phyloP scores from a whole-genome alignment of 2,888 invertebrate genomes.

The Magallana nippona region DNA sequence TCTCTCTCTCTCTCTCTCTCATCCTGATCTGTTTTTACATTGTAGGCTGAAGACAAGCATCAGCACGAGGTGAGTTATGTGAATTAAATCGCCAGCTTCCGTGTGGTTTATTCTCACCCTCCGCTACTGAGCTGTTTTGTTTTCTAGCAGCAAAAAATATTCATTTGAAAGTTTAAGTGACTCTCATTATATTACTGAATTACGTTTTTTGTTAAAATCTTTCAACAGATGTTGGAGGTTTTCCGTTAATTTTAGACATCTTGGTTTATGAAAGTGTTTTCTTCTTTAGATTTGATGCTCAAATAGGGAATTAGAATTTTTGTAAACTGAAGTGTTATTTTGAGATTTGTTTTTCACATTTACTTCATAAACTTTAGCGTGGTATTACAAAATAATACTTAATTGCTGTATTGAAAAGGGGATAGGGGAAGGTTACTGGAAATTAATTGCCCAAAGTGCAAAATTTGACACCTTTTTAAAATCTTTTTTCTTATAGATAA shows the following conservation, averaged over 20 bases:
- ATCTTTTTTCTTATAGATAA: not conserved
- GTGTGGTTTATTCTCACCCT: not conserved
- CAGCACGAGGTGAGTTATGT: slow-evolving; percentile 86
- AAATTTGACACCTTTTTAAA: slow-evolving; percentile 27
- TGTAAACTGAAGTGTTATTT: too few species aligned
- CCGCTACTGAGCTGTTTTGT: not conserved
- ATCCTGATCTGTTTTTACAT: slow-evolving; percentile 50
- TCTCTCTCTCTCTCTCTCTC: not conserved
- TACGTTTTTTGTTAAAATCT: too few species aligned
- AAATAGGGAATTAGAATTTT: too few species aligned
- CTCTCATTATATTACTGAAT: too few species aligned
- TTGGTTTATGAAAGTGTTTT: too few species aligned
- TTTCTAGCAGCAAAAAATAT: not conserved
- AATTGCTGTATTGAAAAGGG: not conserved
- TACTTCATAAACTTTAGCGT: too few species aligned
- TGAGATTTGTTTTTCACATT: too few species aligned
- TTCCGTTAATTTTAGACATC: too few species aligned
- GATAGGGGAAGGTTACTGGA: not conserved
- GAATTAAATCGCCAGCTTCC: not conserved
- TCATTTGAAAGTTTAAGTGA: too few species aligned
- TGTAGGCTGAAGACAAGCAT: slow-evolving; percentile 90
- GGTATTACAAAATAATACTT: not conserved
- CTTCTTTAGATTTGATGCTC: too few species aligned
- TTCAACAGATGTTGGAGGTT: too few species aligned
- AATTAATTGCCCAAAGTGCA: not conserved